Base-by-base conservation (phyloP, 2,797 vertebrate genomes). In the Neosalanx taihuensis region DNA sequence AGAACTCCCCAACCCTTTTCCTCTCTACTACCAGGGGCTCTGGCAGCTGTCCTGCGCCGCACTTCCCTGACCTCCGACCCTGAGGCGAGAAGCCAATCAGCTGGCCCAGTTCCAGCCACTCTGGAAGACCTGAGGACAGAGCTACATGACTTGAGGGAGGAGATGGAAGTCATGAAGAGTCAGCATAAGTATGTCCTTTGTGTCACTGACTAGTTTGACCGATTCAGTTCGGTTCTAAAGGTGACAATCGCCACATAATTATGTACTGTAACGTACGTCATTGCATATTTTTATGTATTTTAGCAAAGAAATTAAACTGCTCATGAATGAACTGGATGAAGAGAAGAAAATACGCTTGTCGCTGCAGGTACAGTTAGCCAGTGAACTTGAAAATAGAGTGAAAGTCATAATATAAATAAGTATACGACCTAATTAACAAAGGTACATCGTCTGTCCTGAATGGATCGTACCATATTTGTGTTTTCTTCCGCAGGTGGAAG, bases 341-440 rank as follows among this genome's bases (percentile, higher is more conserved):
- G 97, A 99, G 84, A 99, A 99, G 88, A 97, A 94, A 89, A 96
- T 96, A 78, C 95, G 97, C 57, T 91, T 99, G 85, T 94, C 95
- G 75, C 85, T 99, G 83, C 96, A 99, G 95, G 97, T 99, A 84
- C 4, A 0, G 30, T 56, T 26, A 57, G 2, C 7, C 46, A 10
- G 10, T n/a, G 13, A 66, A 13, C 46, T 66, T 66, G 18, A 30
- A 49, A 56, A 7, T 53, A 17, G 51, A n/a, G 51, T 58, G 13
- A 12, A 5, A 61, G 26, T 60, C 2, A 17, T 26, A 46, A 13
- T 10, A 37, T 9, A 13, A 12, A 46, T 12, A 46, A 46, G 41
- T 46, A 46, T 3, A 46, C 13, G 41, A 46, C 41, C 3, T 46
- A 1, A 46, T 46, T 46, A 3, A 9, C 3, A 46, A 12, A 46